Base-by-base conservation (phyloP, 1,140 invertebrate species). In the Piezodorus guildinii region DNA sequence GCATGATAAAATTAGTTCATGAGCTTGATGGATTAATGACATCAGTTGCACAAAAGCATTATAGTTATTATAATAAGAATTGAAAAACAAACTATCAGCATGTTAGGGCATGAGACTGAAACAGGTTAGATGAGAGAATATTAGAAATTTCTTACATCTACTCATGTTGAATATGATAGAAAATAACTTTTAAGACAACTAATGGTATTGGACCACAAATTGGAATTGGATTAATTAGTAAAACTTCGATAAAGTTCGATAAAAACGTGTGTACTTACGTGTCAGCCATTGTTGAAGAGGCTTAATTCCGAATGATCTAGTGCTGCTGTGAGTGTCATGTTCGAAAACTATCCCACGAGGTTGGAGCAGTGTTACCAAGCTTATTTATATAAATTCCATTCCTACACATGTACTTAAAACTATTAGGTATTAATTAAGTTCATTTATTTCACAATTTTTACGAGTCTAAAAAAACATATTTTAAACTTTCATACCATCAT, bases 261-360 rank as follows among this genome's bases (percentile, higher is more conserved):
- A 60, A 43, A 60, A 60, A 15, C 25, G 21, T 21, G 30, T 25
- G 23, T 25, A 60, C 58, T 60, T 44, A 60, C 58, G 30, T 25
- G 58, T 60, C 58, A 43, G 58, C 58, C 58, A 60, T 60, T 3
- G 6, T 49, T 56, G 15, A 56, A 56, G 34, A 39, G 34, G 34
- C 34, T 10, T 6, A 10, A 10, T 39, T 39, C 34, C 34, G 34
- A 39, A 39, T 39, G 34, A 39, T 4, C 34, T 10, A 39, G 34
- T 39, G 34, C 34, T 39, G 34, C 34, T 39, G 4, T 39, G 9
- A 39, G 34, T 39, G 34, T 39, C 9, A 10, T 39, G 4, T 39
- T 39, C 34, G 4, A 39, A 39, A 39, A 39, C 34, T 39, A 39
- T 39, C 34, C 27, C 34, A 39, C 34, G 34, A 39, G 34, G 34